Percentiles rank a stretch among this genome's conserved stretches.
phyloP scores from a whole-genome alignment of 2,888 invertebrate genomes.

The Drosophila pseudotakahashii region DNA sequence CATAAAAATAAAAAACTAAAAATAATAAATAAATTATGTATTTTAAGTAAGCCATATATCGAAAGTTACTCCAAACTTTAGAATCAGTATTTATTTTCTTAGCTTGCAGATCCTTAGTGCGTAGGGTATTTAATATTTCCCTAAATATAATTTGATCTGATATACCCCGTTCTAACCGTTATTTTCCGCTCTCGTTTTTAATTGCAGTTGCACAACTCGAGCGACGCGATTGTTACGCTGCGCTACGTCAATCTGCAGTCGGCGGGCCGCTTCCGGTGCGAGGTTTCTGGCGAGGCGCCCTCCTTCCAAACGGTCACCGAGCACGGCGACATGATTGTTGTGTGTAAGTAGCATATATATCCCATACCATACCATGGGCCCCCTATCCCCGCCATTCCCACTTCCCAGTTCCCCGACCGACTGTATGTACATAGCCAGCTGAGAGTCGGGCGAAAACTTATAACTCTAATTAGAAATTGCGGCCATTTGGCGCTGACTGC shows the following conservation, averaged over 20 bases:
- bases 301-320: constrained; percentile 89
- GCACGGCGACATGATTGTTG: constrained; percentile 88
- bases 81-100: too few species aligned
- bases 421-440: constrained; percentile 6
- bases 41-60: too few species aligned
- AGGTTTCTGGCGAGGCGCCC: constrained; percentile 89
- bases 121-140: not conserved
- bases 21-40: too few species aligned
- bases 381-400: too few species aligned
- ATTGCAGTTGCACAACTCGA: constrained; percentile 88
- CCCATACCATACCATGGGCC: not conserved
- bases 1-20: too few species aligned
- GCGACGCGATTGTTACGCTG: constrained; percentile 88
- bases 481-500: constrained; percentile 37
- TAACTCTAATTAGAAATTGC: constrained; percentile 68
- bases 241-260: constrained; percentile 88
- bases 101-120: too few species aligned
- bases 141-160: not conserved
- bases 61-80: too few species aligned
- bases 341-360: constrained; percentile 86
- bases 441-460: constrained; percentile 57
- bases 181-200: constrained; percentile 47
- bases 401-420: not conserved
- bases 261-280: constrained; percentile 88
- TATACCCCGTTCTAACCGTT: constrained; percentile 11